Evolutionary conservation across 2,113 vertebrate species (phyloP).

Genomic region (Rhineura floridana): DNA sequence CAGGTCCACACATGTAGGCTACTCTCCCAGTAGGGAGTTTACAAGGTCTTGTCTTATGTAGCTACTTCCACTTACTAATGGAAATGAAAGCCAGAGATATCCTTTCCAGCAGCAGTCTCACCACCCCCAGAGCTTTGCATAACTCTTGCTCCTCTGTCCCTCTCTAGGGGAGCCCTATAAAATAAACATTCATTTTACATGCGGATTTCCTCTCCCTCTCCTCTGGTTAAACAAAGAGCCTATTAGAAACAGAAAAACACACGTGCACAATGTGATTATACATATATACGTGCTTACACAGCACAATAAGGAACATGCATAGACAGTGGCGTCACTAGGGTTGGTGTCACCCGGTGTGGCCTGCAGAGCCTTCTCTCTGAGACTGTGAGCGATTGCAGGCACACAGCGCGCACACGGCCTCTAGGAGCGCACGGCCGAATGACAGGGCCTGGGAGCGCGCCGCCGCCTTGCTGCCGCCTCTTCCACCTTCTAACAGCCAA

Average conservation of each 20-base stretch:
- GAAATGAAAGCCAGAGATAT: constrained; percentile 74
- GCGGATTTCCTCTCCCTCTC: constrained; percentile 75
- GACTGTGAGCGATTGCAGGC: too few species aligned
- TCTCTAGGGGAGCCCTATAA: constrained; percentile 73
- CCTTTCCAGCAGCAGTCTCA: constrained; percentile 64
- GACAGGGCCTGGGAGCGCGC: too few species aligned
- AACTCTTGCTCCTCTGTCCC: constrained; percentile 64
- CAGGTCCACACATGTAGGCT: constrained; percentile 68
- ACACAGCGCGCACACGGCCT: too few species aligned
- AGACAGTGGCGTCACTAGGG: too few species aligned
- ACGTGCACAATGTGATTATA: constrained; percentile 50
- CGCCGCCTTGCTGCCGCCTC: too few species aligned
- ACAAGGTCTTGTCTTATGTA: constrained; percentile 67
- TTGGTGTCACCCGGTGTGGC: too few species aligned
- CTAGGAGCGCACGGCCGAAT: too few species aligned
- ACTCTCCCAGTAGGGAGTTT: constrained; percentile 66
- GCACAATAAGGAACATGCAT: accelerated
- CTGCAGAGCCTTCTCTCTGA: too few species aligned
- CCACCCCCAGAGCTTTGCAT: constrained; percentile 61
- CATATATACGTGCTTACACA: constrained; percentile 32
- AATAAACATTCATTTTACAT: constrained; percentile 77
- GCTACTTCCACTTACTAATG: constrained; percentile 66
- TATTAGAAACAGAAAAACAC: constrained; percentile 67
- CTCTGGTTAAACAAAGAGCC: constrained; percentile 74
- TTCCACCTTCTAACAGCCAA: too few species aligned